phyloP scores from a whole-genome alignment of 2,888 invertebrate species.

The Drosophila mercatorum region DNA sequence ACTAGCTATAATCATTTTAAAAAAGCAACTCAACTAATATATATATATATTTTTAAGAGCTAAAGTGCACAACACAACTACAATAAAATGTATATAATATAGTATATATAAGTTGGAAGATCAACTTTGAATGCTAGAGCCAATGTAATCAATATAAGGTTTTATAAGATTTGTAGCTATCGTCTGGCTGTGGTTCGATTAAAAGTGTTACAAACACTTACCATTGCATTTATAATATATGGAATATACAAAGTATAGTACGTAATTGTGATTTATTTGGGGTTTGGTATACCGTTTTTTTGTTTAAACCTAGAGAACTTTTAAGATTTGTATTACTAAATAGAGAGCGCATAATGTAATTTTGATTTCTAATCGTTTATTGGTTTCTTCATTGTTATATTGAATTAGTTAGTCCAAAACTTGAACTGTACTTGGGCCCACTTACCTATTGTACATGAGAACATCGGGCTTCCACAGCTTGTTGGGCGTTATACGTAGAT shows the following conservation, averaged over 20 bases:
- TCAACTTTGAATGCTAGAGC: slow-evolving; percentile 17
- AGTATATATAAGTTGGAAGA: slow-evolving; percentile 8
- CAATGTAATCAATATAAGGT: not conserved
- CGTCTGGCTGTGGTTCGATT: slow-evolving; percentile 7
- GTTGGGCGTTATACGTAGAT: slow-evolving; percentile 96
- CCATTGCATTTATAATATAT: slow-evolving; percentile 36
- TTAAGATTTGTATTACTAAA: slow-evolving; percentile 15
- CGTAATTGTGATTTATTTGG: slow-evolving; percentile 16
- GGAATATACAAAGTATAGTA: slow-evolving; percentile 15
- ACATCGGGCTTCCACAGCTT: slow-evolving; percentile 99
- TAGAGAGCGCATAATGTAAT: slow-evolving; percentile 50
- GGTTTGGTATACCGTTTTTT: slow-evolving; percentile 18
- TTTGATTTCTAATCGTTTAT: slow-evolving; percentile 49
- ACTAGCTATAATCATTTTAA: slow-evolving; percentile 8
- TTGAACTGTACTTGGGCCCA: slow-evolving; percentile 24
- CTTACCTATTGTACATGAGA: slow-evolving; percentile 99
- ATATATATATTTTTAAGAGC: slow-evolving; percentile 24
- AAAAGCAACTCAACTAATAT: slow-evolving; percentile 18
- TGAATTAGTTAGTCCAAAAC: slow-evolving; percentile 30
- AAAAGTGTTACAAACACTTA: slow-evolving; percentile 48
- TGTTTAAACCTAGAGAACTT: slow-evolving; percentile 35
- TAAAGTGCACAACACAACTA: slow-evolving; percentile 66
- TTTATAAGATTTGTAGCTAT: slow-evolving; percentile 16
- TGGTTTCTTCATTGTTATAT: slow-evolving; percentile 51
- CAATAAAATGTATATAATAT: slow-evolving; percentile 20